These are phyloP conservation scores for Drosophila hydei DNA, from an alignment of 1,140 invertebrate genomes.

Conservation along the genomic window DNA sequence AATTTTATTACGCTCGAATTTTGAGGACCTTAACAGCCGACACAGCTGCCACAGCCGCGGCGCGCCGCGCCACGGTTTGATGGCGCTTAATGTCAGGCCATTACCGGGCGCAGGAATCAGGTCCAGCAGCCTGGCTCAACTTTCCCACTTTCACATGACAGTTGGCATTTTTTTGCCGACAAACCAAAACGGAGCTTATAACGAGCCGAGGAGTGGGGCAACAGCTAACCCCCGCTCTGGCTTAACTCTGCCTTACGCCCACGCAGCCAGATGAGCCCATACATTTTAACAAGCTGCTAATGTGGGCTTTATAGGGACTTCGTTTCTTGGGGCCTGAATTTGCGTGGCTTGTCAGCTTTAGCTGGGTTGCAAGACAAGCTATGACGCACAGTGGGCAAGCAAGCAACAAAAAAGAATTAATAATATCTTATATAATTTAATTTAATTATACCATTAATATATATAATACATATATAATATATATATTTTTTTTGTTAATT, in stretches of 20 bases:
- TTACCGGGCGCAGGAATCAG: constrained; percentile 39
- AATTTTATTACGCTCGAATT: constrained; percentile 78
- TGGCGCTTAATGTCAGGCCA: constrained; percentile 50
- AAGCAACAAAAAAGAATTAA: not conserved
- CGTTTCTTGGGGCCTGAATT: constrained; percentile 34
- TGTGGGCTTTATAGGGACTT: constrained; percentile 44
- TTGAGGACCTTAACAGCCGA: constrained; percentile 36
- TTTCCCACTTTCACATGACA: constrained; percentile 51
- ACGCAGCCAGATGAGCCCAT: constrained; percentile 37
- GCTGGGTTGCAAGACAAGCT: constrained; percentile 11
- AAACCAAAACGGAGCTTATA: constrained; percentile 47
- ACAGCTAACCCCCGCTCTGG: constrained; percentile 47
- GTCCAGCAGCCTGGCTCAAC: constrained; percentile 23
- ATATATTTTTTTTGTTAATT: too few relatives aligned
- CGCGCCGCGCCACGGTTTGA: constrained; percentile 25
- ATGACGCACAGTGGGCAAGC: not conserved
- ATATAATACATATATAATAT: too few relatives aligned
- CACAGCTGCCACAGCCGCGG: constrained; percentile 22
- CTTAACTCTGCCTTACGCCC: constrained; percentile 31
- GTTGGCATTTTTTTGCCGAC: constrained; percentile 68
- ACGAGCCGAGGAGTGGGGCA: constrained; percentile 55
- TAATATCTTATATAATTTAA: too few relatives aligned
- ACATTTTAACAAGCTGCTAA: constrained; percentile 77
- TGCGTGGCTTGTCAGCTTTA: constrained; percentile 16
- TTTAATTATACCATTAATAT: too few relatives aligned